Evolutionary conservation across 64 coral and sea anemone genomes (phyloP).

Genomic region (Montipora foliosa): DNA sequence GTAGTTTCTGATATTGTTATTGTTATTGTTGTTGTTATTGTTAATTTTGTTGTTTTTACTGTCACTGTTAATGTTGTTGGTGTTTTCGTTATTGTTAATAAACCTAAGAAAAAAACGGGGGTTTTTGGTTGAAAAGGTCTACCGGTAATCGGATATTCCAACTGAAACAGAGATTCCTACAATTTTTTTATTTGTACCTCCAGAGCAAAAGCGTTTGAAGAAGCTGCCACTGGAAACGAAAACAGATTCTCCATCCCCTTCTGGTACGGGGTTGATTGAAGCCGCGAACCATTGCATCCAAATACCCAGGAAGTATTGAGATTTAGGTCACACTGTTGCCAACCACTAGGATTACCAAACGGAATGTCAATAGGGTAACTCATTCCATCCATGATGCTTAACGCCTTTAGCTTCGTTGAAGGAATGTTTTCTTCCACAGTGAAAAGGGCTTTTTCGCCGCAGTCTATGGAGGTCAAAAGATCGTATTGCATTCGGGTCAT

Average conservation of each 20-base stretch:
- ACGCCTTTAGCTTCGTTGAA: not conserved
- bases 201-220: not conserved
- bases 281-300: not conserved
- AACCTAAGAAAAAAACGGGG: too few species aligned
- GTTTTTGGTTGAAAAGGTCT: too few species aligned
- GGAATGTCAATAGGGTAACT: not conserved
- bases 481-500: not conserved
- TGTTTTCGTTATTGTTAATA: too few species aligned
- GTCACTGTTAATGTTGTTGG: too few species aligned
- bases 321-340: not conserved
- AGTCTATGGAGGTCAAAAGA: not conserved
- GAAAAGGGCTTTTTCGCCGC: not conserved
- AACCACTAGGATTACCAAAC: not conserved
- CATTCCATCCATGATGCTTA: not conserved
- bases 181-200: not conserved
- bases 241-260: not conserved
- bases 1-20: too few species aligned
- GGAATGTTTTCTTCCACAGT: not conserved
- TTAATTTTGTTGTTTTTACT: too few species aligned
- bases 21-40: too few species aligned
- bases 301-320: not conserved
- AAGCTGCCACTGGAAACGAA: not conserved
- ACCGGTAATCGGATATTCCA: too few species aligned
- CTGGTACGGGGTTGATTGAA: not conserved
- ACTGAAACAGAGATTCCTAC: too few species aligned